These are phyloP conservation scores for Dermochelys coriacea DNA, from an alignment of 2,797 vertebrate species.

Conservation along the genomic window DNA sequence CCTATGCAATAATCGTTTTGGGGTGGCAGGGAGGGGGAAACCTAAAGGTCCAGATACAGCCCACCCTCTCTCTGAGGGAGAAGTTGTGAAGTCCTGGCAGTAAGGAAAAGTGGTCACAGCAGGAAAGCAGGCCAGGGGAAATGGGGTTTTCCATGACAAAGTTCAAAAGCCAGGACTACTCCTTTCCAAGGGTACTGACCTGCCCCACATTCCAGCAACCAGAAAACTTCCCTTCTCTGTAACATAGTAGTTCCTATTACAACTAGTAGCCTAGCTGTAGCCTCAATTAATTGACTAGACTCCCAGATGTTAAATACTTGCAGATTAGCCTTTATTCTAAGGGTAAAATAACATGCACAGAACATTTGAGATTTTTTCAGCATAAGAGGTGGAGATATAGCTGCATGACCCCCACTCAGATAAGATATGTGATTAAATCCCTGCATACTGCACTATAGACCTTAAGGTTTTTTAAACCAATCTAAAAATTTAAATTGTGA, in stretches of 20 bases:
- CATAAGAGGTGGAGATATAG: background rate
- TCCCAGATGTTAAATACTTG: slow-evolving; percentile 11
- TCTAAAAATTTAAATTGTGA: background rate
- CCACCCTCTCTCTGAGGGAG: background rate
- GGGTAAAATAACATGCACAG: slow-evolving; percentile 6
- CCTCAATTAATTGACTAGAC: slow-evolving; percentile 44
- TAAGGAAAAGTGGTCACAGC: background rate
- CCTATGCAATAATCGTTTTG: background rate
- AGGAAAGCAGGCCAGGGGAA: background rate
- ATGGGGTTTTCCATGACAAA: background rate
- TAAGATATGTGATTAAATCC: background rate
- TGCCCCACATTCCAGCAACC: background rate
- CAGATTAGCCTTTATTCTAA: slow-evolving; percentile 28
- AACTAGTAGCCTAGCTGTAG: background rate
- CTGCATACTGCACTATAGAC: background rate
- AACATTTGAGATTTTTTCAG: slow-evolving; percentile 30
- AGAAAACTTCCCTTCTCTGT: background rate
- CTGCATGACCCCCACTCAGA: slow-evolving; percentile 10
- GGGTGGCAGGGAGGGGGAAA: background rate
- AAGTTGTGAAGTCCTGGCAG: background rate
- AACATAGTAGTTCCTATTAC: background rate
- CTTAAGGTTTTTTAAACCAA: background rate
- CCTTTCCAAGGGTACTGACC: background rate
- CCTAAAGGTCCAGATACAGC: background rate
- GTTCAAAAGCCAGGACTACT: background rate